Percentiles rank a stretch among this genome's conserved stretches.
Evolutionary conservation across 2,888 invertebrate genomes (phyloP).

Genomic region (Eilema griseolum): DNA sequence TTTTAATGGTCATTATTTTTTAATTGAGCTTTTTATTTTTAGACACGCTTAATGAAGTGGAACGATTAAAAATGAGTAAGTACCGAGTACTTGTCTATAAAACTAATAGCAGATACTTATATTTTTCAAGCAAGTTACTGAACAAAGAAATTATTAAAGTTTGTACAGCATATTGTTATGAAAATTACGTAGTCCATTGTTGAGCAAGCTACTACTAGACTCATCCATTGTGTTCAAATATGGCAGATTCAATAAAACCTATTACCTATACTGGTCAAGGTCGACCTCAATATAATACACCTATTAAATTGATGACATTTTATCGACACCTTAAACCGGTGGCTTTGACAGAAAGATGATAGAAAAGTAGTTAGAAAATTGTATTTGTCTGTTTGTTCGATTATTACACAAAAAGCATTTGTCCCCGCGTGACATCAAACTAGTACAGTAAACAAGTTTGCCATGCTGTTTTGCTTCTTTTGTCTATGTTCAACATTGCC

Average conservation of each 20-base stretch:
- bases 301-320: neutral
- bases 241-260: slow-evolving; percentile 1
- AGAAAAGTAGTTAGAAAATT: no score
- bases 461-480: neutral
- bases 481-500: neutral
- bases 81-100: neutral
- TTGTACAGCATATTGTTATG: neutral
- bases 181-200: neutral
- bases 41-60: neutral
- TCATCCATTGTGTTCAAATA: slow-evolving; percentile 1
- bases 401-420: neutral
- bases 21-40: slow-evolving; percentile 20
- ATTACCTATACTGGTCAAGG: neutral
- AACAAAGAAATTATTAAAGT: neutral
- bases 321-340: no score
- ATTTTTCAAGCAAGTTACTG: neutral
- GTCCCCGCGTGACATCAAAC: neutral
- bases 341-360: no score
- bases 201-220: neutral
- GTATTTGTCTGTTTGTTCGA: neutral
- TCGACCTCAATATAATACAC: neutral
- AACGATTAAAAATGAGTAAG: neutral
- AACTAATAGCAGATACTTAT: slow-evolving; percentile 1
- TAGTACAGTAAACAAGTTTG: neutral
- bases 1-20: slow-evolving; percentile 30